Evolutionary conservation across 2,797 vertebrate genomes (phyloP), one percentile per base, ranked within the genome.

Genomic region (Anabas testudineus): DNA sequence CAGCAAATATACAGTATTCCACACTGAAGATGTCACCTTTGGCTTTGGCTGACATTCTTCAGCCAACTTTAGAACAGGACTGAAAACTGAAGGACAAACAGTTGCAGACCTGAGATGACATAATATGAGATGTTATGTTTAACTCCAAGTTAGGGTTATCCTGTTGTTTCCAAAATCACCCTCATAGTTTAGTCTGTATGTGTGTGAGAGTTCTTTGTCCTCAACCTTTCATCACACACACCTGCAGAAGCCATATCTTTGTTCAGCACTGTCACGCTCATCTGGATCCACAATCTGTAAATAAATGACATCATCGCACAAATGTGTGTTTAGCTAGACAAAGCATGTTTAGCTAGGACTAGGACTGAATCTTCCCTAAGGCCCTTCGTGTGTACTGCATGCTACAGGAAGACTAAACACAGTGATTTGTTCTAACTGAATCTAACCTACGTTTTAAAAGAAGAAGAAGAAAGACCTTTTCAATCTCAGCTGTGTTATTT

Each of bases 211-310:
- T 2, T 66, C 75, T 70, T 71, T 3, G 37, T 52, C 37, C 55
- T 73, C 34, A 2, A 49, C 46, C 58, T 68, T 49, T 76, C 65
- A 82, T 83, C 76, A 43, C 71, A 74, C 58, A 85, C 88, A 88
- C 84, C 84, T 88, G 86, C 81, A 76, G 78, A 74, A 75, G 85
- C 87, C 76, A 81, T 67, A 42, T n/a, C 77, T 88, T 84, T 65
- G 83, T 86, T 72, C 64, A 45, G 68, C 66, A 9, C 21, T 0
- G 59, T 71, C 80, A 61, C 48, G 12, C 71, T 78, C 10, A 4
- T 74, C 73, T 82, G 71, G 61, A 48, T 61, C 22, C 32, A 42
- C 71, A 3, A 47, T 68, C 74, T 61, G 78, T 74, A 82, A 85
- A 87, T 18, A 81, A 14, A 80, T 83, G 83, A 86, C 75, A 67